Base-by-base conservation (phyloP, 2,113 vertebrate genomes). In the Oncorhynchus tshawytscha region DNA sequence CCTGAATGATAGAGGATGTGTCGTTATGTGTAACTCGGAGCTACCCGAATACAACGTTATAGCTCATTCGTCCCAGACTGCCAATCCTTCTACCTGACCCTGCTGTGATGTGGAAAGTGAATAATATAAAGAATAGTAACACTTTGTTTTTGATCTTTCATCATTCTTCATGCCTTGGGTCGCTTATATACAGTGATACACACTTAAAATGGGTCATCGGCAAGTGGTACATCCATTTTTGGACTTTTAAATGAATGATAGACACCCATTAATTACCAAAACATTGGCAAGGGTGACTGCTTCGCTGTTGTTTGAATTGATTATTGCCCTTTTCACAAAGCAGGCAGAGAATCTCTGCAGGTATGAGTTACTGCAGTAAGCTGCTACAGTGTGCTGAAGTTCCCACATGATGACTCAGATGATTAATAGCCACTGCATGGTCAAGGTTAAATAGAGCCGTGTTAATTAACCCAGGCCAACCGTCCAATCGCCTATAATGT, bases 371-470 rank as follows among this genome's bases (percentile, higher is more conserved):
- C 20, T 62, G 59, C 59, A 62, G 59, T 22, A 60, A 22, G 20
- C 59, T 60, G 59, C 20, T 60, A 60, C 57, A 60, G 59, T 20
- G 18, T 57, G 51, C 54, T 57, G 54, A 57, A 57, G 4, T 4
- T 24, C 20, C n/a, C 59, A 62, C n/a, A 57, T 62, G n/a, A n/a
- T 24, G 59, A 24, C 59, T 8, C 18, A 62, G 54, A 64, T 29
- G 65, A 67, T 67, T 67, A 24, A 67, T 67, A 29, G 25, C 65
- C 65, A 11, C 65, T 67, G 65, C 25, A 67, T 67, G 65, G 24
- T 29, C 24, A 67, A 29, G 65, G 65, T 67, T 16, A 67, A 29
- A 15, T 27, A 67, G 22, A 67, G 65, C 65, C 2, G 29, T 15
- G n/a, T 25, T 29, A 25, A 67, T 67, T 67, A 25, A 67, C 65